A percentile compares a stretch with the other conserved stretches of the same genome.
These are phyloP conservation scores for Ammodramus savannarum DNA, from an alignment of 2,113 vertebrate genomes.

Conservation along the genomic window DNA sequence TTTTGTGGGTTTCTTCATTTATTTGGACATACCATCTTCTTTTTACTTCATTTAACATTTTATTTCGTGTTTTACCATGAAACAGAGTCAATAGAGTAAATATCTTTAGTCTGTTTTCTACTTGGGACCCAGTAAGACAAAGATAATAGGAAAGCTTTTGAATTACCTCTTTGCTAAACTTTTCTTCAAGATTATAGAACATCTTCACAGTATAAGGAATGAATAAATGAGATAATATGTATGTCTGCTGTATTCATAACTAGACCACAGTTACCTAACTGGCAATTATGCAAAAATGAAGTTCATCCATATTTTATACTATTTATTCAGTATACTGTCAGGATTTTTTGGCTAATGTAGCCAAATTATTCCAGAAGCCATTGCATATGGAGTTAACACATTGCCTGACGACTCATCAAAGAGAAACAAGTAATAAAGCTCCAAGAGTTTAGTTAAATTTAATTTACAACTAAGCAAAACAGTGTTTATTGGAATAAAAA, in stretches of 20 bases:
- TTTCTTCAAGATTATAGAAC: not conserved
- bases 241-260: not conserved
- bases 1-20: not conserved
- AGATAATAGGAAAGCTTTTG: not conserved
- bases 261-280: not conserved
- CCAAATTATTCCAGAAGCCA: not conserved
- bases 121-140: not conserved
- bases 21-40: not conserved
- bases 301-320: conserved; percentile 31
- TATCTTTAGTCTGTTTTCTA: not conserved
- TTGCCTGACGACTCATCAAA: conserved; percentile 22
- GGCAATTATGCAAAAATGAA: conserved; percentile 19
- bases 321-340: conserved; percentile 49
- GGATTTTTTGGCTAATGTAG: conserved; percentile 11
- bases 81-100: not conserved
- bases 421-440: conserved; percentile 62
- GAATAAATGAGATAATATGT: not conserved
- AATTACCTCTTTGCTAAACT: not conserved
- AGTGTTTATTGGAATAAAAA: conserved; percentile 79
- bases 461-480: conserved; percentile 78
- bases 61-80: not conserved
- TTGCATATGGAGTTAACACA: conserved; percentile 38
- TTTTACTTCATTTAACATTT: not conserved
- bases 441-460: conserved; percentile 75
- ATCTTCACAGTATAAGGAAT: not conserved